Base-by-base conservation (phyloP, 35 echinoderm and acorn worm species). In the Apostichopus japonicus region DNA sequence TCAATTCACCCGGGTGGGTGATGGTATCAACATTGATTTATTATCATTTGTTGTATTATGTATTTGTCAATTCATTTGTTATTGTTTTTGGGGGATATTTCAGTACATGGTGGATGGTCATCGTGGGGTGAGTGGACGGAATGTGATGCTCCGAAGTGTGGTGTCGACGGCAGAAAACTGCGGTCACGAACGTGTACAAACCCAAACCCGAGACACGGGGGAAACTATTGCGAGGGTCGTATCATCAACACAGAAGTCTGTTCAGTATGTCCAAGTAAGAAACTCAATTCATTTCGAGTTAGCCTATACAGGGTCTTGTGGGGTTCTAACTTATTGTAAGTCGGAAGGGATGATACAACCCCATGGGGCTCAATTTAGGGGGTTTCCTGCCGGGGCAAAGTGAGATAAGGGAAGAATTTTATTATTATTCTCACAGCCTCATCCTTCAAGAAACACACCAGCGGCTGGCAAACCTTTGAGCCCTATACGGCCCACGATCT, bases 31-130 rank as follows among this genome's bases (percentile, higher is more conserved):
- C 56, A 13, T 53, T 54, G 13, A 56, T 11, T 56, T 19, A 23
- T 11, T 86, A 86, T 86, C 10, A 86, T 56, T 86, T 54, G n/a
- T 15, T 51, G 25, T 82, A 82, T 16, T 16, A 82, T 27, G 17
- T 21, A 14, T 82, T 17, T 14, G 14, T 15, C 16, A 44, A 15
- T 21, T 44, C 33, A 44, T 4, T 44, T 44, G 33, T 44, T n/a
- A n/a, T 67, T 27, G 7, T 70, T 57, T 90, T 90, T 73, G 54
- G 71, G 44, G 33, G 33, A 4, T 44, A 44, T 44, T 44, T 44
- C 33, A 92, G 86, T 89, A 51, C 11, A 94, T 80, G 92, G 92
- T 52, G 92, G 58, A 53, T 88, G 86, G 92, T 88, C 84, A 17
- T 71, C 57, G 10, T 94, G 92, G 92, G 19, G 25, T 78, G 1